These are phyloP conservation scores for Drosophila buzzatii DNA, from an alignment of 2,888 invertebrate genomes.

Conservation along the genomic window DNA sequence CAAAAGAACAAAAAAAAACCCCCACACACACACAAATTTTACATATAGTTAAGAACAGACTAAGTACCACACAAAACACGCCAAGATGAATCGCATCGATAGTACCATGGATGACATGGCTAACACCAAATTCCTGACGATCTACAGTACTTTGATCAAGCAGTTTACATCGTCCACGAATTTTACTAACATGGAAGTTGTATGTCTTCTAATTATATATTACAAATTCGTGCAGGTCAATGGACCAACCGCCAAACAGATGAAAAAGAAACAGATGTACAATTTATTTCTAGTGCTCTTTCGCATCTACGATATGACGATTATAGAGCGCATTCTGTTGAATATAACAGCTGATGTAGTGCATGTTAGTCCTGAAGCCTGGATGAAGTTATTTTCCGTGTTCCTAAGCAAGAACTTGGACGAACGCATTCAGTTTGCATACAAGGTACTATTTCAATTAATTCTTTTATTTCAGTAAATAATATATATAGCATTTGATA, in stretches of 20 bases:
- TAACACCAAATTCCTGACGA: constrained; percentile 88
- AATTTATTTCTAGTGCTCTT: constrained; percentile 88
- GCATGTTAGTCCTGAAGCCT: constrained; percentile 86
- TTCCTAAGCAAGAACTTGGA: constrained; percentile 89
- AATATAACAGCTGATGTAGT: constrained; percentile 87
- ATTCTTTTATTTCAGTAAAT: not conserved
- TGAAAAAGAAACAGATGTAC: constrained; percentile 87
- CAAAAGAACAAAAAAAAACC: not conserved
- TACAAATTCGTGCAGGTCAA: constrained; percentile 86
- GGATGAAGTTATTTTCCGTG: constrained; percentile 89
- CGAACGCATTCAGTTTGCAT: constrained; percentile 89
- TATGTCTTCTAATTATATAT: constrained; percentile 86
- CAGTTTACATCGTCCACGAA: constrained; percentile 84
- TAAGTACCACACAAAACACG: constrained; percentile 1
- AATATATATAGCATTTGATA: not conserved
- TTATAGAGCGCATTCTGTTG: constrained; percentile 88
- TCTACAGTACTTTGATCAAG: constrained; percentile 87
- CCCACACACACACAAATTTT: not conserved
- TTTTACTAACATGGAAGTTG: constrained; percentile 88
- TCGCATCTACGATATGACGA: constrained; percentile 90
- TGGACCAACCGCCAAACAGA: constrained; percentile 82
- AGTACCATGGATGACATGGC: constrained; percentile 88
- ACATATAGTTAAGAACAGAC: no score
- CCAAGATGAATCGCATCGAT: constrained; percentile 85
- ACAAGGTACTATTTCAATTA: constrained; percentile 85